Evolutionary conservation across 2,888 invertebrate species (phyloP).

Genomic region (Hipparchia sbordonii): DNA sequence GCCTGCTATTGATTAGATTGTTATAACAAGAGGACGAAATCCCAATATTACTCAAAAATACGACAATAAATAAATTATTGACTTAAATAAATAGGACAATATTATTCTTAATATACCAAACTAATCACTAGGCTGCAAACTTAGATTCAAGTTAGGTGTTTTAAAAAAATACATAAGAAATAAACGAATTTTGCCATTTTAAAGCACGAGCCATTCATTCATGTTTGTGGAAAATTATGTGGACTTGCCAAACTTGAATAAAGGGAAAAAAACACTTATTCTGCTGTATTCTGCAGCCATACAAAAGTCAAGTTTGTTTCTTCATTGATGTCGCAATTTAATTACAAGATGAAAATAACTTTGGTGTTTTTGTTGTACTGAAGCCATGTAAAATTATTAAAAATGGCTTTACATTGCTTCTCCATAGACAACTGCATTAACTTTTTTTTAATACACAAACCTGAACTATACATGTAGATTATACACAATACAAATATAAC

Average conservation of each 20-base stretch:
- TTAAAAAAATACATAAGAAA: not conserved
- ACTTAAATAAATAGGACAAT: slow-evolving; percentile 12
- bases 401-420: not conserved
- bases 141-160: slow-evolving; percentile 35
- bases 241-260: not conserved
- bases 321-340: not conserved
- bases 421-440: not conserved
- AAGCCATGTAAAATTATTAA: not conserved
- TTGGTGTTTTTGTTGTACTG: not conserved
- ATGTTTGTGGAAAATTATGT: slow-evolving; percentile 4
- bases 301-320: not conserved
- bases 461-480: not conserved
- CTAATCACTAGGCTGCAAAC: slow-evolving; percentile 47
- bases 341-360: not conserved
- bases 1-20: slow-evolving; percentile 15
- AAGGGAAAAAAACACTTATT: not conserved
- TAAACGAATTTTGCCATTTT: not conserved
- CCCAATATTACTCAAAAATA: slow-evolving; percentile 12
- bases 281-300: not conserved
- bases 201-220: too few relatives aligned
- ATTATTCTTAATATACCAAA: slow-evolving; percentile 52
- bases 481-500: not conserved
- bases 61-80: slow-evolving; percentile 21
- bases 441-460: not conserved
- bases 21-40: slow-evolving; percentile 18